Conservation (phyloP, 1,140 invertebrate species). For the Adoxophyes honmai region DNA sequence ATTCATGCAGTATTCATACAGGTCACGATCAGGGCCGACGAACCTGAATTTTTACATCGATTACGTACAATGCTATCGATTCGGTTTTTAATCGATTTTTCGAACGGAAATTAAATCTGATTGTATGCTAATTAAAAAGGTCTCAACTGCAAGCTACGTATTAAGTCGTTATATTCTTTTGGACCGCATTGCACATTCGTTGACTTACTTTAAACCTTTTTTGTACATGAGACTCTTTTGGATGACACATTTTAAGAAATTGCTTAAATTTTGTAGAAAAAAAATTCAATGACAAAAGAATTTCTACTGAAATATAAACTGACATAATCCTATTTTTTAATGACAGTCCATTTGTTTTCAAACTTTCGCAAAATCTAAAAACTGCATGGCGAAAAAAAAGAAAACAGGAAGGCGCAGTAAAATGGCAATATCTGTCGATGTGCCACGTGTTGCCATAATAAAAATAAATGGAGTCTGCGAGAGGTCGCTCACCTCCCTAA, state of each 20-base stretch:
- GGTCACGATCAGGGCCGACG: constrained; percentile 68
- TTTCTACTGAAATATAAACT: no score
- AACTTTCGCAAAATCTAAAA: background rate
- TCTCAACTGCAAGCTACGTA: no score
- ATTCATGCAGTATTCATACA: constrained; percentile 66
- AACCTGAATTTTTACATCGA: constrained; percentile 67
- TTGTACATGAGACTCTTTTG: no score
- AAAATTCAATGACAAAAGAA: no score
- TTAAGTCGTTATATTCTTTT: no score
- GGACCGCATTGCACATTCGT: no score
- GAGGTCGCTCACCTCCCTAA: constrained; percentile 75
- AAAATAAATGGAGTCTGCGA: constrained; percentile 69
- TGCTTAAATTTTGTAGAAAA: no score
- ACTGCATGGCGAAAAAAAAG: no score
- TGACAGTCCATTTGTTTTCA: background rate
- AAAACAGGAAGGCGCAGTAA: constrained; percentile 57
- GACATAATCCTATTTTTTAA: no score
- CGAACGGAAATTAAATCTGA: constrained; percentile 26
- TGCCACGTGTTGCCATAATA: constrained; percentile 71
- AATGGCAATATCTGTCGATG: constrained; percentile 41
- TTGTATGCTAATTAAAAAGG: constrained; percentile 35
- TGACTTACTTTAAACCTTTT: no score
- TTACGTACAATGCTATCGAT: constrained; percentile 37
- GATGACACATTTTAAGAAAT: no score
- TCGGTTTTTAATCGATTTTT: constrained; percentile 36